Conservation (phyloP, 2,113 vertebrate species). For the Piliocolobus tephrosceles region DNA sequence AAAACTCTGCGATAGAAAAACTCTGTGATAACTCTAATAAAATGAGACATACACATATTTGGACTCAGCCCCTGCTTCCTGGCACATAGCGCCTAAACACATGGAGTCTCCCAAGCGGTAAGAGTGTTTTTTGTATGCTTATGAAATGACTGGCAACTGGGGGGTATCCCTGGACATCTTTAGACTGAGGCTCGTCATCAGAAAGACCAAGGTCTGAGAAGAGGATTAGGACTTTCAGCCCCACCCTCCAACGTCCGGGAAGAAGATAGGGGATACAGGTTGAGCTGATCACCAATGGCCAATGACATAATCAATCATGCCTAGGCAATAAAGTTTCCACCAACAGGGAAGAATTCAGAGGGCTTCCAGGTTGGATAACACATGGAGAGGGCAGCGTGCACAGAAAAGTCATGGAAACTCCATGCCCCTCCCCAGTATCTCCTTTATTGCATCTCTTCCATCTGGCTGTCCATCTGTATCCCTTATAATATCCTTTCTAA, state of each 20-base stretch:
- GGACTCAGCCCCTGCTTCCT: background rate
- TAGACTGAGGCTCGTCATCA: background rate
- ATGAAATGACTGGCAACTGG: background rate
- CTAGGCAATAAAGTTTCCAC: background rate
- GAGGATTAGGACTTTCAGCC: background rate
- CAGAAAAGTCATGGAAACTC: background rate
- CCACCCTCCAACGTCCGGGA: background rate
- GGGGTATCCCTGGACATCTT: background rate
- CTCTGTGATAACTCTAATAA: background rate
- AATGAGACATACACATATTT: background rate
- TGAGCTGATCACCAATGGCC: background rate
- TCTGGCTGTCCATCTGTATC: background rate
- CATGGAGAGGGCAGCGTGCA: background rate
- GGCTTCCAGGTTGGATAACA: background rate
- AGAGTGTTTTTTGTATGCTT: background rate
- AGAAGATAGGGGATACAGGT: background rate
- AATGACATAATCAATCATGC: background rate
- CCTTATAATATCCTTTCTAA: background rate
- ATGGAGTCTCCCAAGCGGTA: background rate
- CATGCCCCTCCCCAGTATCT: background rate
- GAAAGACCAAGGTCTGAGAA: background rate
- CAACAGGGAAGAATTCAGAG: background rate
- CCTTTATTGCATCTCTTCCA: background rate
- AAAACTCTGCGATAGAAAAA: background rate
- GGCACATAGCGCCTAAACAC: background rate